These are phyloP conservation scores for Lytechinus pictus DNA, from an alignment of 35 echinoderm and acorn worm genomes.

Conservation along the genomic window DNA sequence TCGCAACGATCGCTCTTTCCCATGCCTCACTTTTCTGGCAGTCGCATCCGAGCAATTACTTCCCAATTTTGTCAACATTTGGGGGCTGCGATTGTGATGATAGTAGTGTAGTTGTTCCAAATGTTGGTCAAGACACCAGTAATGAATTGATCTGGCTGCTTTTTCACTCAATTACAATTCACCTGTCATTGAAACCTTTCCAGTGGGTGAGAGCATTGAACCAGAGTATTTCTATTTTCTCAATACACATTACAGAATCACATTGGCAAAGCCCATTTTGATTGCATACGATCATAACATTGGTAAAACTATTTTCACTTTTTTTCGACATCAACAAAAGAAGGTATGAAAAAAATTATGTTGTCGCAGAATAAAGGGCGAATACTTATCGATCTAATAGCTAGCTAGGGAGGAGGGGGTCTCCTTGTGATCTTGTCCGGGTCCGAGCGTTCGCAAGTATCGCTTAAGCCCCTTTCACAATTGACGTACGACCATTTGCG, in stretches of 20 bases:
- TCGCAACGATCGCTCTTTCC: not conserved
- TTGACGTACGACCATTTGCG: too few relatives aligned
- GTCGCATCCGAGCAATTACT: not conserved
- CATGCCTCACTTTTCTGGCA: not conserved
- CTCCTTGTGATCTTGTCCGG: too few relatives aligned
- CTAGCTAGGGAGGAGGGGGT: too few relatives aligned
- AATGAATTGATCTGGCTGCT: conserved; percentile 3
- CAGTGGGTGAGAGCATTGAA: not conserved
- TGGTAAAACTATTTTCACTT: not conserved
- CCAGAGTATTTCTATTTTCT: not conserved
- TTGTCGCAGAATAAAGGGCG: not conserved
- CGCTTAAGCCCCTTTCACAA: too few relatives aligned
- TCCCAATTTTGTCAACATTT: not conserved
- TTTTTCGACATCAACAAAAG: not conserved
- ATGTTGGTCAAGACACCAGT: not conserved
- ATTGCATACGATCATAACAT: not conserved
- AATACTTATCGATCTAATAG: not conserved
- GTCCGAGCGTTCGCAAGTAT: too few relatives aligned
- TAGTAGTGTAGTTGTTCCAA: not conserved
- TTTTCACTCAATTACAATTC: not conserved
- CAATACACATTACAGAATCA: too few relatives aligned
- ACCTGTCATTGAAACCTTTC: not conserved
- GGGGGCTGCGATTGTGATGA: not conserved
- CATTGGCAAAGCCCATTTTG: not conserved
- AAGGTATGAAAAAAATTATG: not conserved